A percentile compares a stretch with the other conserved stretches of the same genome.
phyloP scores from a whole-genome alignment of 2,113 vertebrate species.

The Ramphastos sulfuratus region DNA sequence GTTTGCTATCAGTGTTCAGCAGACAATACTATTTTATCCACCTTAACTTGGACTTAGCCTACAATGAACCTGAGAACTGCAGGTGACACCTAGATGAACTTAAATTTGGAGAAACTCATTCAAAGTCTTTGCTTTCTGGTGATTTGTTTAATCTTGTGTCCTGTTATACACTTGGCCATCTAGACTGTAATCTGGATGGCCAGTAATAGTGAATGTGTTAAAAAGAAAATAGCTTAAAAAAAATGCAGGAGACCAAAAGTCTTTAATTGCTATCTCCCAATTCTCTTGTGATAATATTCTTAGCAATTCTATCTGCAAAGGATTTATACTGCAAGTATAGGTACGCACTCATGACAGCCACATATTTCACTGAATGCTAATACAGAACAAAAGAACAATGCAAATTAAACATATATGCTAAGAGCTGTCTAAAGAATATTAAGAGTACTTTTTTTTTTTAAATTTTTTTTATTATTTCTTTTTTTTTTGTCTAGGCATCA shows the following conservation, averaged over 20 bases:
- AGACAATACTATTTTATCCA: background rate
- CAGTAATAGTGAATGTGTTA: background rate
- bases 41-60: background rate
- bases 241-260: background rate
- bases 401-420: background rate
- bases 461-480: background rate
- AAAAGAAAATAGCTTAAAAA: background rate
- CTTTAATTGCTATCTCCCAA: background rate
- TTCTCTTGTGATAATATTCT: background rate
- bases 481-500: background rate
- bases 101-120: background rate
- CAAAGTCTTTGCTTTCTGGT: background rate
- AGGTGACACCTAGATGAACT: background rate
- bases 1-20: background rate
- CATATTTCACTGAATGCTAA: background rate
- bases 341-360: background rate
- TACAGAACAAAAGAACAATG: background rate
- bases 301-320: background rate
- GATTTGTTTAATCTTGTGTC: background rate
- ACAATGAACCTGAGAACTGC: background rate
- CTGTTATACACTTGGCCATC: background rate
- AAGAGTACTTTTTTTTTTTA: no score
- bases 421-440: background rate
- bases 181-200: background rate
- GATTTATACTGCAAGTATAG: background rate